phyloP scores from a whole-genome alignment of 1,140 invertebrate genomes.

The Maconellicoccus hirsutus region DNA sequence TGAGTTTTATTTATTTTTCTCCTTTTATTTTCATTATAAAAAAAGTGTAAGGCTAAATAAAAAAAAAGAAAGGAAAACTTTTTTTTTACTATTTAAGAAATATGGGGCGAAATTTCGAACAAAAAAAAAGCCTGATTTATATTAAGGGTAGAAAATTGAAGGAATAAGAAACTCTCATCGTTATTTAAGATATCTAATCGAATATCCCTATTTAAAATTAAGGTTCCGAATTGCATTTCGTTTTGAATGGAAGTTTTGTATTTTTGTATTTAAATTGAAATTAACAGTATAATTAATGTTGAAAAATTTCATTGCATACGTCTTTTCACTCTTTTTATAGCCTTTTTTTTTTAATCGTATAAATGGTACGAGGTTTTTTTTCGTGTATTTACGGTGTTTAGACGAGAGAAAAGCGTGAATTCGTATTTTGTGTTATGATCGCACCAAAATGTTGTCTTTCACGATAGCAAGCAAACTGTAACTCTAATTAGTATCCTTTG shows the following conservation, averaged over 20 bases:
- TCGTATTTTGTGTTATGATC: not conserved
- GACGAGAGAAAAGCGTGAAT: no score
- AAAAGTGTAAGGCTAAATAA: not conserved
- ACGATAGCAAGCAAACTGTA: not conserved
- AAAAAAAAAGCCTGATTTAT: conserved; percentile 6
- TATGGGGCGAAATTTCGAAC: not conserved
- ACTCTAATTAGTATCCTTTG: conserved; percentile 4
- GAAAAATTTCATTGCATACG: no score
- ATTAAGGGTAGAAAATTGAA: conserved; percentile 1
- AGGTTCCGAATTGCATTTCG: not conserved
- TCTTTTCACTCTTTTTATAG: no score
- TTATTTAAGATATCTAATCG: conserved; percentile 6
- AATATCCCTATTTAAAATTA: not conserved
- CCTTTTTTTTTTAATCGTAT: not conserved
- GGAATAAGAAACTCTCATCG: not conserved
- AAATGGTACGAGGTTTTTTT: not conserved
- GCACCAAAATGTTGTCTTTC: not conserved
- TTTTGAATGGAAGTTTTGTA: not conserved
- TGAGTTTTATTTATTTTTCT: not conserved
- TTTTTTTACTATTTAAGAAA: not conserved
- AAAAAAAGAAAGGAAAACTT: not conserved
- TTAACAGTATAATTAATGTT: not conserved
- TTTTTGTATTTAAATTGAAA: not conserved
- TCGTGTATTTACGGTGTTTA: no score
- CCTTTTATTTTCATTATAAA: not conserved